Evolutionary conservation across 2,797 vertebrate species (phyloP).

Genomic region (Moxostoma hubbsi): DNA sequence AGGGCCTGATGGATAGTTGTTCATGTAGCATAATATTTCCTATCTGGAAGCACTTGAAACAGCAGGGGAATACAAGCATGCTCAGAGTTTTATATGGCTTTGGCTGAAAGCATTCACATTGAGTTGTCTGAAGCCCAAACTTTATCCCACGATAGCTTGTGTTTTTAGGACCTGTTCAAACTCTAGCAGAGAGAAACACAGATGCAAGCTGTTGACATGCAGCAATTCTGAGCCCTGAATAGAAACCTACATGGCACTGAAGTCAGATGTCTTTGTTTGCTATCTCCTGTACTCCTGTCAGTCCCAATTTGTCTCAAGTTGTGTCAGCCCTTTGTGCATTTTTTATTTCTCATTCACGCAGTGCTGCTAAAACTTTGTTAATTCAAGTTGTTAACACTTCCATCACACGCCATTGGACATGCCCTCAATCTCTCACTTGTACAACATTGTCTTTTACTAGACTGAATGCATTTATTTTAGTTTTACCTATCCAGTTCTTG

Average conservation of each 20-base stretch:
- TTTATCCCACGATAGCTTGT: conserved; percentile 26
- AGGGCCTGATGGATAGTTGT: conserved; percentile 27
- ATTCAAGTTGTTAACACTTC: conserved; percentile 17
- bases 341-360: conserved; percentile 9
- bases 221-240: conserved; percentile 24
- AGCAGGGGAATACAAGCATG: neutral
- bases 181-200: conserved; percentile 19
- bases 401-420: neutral
- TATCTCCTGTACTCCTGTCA: conserved; percentile 3
- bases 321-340: conserved; percentile 21
- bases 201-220: conserved; percentile 31
- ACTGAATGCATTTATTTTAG: conserved; percentile 14
- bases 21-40: conserved; percentile 12
- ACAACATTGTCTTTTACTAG: conserved; percentile 25
- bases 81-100: neutral
- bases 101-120: neutral
- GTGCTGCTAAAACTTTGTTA: conserved; percentile 18
- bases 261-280: conserved; percentile 42
- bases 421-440: conserved; percentile 15
- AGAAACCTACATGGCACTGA: conserved; percentile 25
- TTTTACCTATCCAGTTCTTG: conserved; percentile 23
- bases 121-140: neutral
- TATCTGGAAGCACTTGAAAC: conserved; percentile 5
- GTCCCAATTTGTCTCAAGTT: conserved; percentile 33
- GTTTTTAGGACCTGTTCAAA: conserved; percentile 26